Evolutionary conservation across 2,113 vertebrate species (phyloP).

Genomic region (Ceyx cyanopectus): DNA sequence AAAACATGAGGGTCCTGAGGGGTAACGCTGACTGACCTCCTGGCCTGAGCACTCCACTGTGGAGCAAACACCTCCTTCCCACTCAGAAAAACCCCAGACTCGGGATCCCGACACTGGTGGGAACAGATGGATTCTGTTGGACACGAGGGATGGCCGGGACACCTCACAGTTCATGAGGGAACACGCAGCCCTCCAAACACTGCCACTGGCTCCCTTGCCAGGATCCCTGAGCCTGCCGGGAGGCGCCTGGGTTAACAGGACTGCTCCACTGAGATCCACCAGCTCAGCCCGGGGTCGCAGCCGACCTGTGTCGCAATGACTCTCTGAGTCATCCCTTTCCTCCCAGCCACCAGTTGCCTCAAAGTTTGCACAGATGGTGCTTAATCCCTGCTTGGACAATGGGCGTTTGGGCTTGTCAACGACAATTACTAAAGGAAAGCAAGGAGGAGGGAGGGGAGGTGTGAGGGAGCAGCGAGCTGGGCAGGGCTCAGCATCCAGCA

Average conservation of each 20-base stretch:
- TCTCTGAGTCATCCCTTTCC: constrained; percentile 58
- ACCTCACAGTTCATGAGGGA: background rate
- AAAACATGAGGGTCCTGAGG: background rate
- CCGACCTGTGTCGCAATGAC: constrained; percentile 2
- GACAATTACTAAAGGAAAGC: background rate
- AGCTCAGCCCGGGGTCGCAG: background rate
- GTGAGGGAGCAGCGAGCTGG: background rate
- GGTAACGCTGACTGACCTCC: background rate
- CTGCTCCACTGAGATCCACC: background rate
- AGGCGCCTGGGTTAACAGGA: constrained; percentile 3
- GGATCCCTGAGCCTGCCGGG: background rate
- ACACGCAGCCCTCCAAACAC: background rate
- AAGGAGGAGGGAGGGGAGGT: background rate
- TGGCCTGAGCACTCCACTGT: accelerated
- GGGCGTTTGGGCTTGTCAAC: background rate
- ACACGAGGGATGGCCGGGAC: background rate
- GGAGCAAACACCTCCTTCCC: background rate
- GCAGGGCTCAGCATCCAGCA: background rate
- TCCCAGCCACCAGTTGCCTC: constrained; percentile 34
- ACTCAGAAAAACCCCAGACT: background rate
- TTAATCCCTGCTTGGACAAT: constrained; percentile 53
- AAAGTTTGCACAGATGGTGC: constrained; percentile 70
- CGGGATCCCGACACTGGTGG: background rate
- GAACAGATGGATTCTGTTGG: background rate
- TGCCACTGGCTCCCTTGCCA: background rate